Evolutionary conservation across 1,140 invertebrate genomes (phyloP), one percentile per base, ranked within the genome.

Genomic region (Matsumurasca onukii): DNA sequence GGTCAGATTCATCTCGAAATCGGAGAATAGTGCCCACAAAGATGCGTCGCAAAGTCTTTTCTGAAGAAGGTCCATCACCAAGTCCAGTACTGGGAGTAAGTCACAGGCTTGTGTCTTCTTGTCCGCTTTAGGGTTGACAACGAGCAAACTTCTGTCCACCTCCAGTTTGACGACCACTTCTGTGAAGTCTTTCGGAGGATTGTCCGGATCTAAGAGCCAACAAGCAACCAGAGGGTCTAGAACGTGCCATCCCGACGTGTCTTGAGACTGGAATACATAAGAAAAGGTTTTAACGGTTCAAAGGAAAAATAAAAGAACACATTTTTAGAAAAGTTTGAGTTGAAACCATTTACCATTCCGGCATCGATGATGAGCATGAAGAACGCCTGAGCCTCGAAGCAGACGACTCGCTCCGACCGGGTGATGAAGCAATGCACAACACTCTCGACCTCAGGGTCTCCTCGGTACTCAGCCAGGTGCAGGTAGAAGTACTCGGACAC

Each of bases 1-100:
- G n/a, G 80, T 69, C 13, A 86, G 73, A 31, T 75, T 76, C 74
- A 81, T 83, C 75, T 86, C 85, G 20, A 86, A 76, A 39, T 78
- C 76, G 9, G 75, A 70, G 70, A 82, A 84, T 2, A 86, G 68
- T 2, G 77, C 74, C 82, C 81, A 84, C 52, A 85, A 66, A 12
- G 30, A 31, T 27, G 31, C 5, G 22, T 65, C 25, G 9, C 20
- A 27, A 15, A 72, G 27, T 51, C 51, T 57, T 27, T 57, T 34
- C 3, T 70, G 5, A 15, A 72, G 22, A 5, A 29, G 12, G 22
- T 62, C 27, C 65, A 69, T 72, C 9, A 59, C 22, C 1, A 55
- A n/a, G 25, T 59, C 62, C 27, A 65, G 48, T 1, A 65, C 62
- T 5, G 31, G 62, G 9, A 65, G 39, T 2, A 65, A 15, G 5